Conservation (phyloP, 2,888 invertebrate genomes). For the Oscheius sp. region DNA sequence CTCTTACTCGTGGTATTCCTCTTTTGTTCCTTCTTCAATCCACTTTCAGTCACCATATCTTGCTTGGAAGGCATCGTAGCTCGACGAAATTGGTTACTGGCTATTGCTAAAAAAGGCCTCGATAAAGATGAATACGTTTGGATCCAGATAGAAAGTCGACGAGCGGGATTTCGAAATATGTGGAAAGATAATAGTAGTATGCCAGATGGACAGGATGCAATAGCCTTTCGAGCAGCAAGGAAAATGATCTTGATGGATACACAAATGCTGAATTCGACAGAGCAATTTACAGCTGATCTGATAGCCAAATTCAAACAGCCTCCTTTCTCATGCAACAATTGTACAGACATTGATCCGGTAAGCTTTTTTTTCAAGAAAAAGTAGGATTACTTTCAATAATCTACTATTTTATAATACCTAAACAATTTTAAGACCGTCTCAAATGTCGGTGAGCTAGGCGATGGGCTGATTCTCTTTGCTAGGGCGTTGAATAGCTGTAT, state of each 20-base stretch:
- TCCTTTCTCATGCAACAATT: conserved; percentile 47
- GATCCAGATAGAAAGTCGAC: conserved; percentile 38
- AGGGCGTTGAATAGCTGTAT: conserved; percentile 9
- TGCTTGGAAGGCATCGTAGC: conserved; percentile 55
- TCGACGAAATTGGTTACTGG: conserved; percentile 46
- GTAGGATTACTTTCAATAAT: too few relatives aligned
- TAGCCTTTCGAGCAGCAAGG: conserved; percentile 35
- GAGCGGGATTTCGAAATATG: conserved; percentile 35
- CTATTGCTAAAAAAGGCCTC: conserved; percentile 40
- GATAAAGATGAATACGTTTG: conserved; percentile 47
- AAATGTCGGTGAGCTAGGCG: conserved; percentile 20
- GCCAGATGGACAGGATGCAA: conserved; percentile 40
- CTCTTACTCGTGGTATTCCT: neutral
- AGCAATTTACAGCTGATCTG: conserved; percentile 37
- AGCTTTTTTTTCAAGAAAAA: too few relatives aligned
- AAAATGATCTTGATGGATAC: conserved; percentile 32
- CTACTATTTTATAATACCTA: neutral
- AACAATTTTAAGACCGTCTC: conserved; percentile 23
- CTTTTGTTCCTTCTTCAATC: neutral
- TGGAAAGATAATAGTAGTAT: conserved; percentile 35
- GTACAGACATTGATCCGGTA: conserved; percentile 38
- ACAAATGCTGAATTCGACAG: conserved; percentile 39
- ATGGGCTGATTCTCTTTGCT: conserved; percentile 27
- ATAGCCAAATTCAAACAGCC: conserved; percentile 24
- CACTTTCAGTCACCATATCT: conserved; percentile 41